Conservation (phyloP, 2,797 vertebrate species). For the Salarias fasciatus region DNA sequence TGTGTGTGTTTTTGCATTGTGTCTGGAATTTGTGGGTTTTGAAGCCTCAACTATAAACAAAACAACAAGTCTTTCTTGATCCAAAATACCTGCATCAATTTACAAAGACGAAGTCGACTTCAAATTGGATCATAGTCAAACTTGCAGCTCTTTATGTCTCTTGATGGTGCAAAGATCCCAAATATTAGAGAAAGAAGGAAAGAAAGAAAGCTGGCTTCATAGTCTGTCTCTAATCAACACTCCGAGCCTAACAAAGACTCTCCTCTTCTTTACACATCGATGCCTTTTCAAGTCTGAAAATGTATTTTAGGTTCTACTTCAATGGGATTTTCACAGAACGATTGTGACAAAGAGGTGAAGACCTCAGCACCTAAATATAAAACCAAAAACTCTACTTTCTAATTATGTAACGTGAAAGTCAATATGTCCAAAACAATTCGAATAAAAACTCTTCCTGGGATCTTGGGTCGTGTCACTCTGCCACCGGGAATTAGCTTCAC, state of each 20-base stretch:
- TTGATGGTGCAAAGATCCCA: constrained; percentile 6
- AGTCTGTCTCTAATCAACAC: no score
- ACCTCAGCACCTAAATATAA: constrained; percentile 22
- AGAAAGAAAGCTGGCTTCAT: no score
- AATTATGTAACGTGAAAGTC: no score
- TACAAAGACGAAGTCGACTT: background rate
- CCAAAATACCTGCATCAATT: no score
- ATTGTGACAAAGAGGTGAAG: constrained; percentile 1
- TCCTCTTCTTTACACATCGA: background rate
- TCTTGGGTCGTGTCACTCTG: no score
- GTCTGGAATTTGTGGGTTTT: background rate
- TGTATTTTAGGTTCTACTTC: background rate
- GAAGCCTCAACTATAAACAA: constrained; percentile 20
- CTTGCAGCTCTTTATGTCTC: constrained; percentile 17
- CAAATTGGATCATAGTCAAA: constrained; percentile 1
- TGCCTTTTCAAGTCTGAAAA: constrained; percentile 14
- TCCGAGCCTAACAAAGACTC: constrained; percentile 3
- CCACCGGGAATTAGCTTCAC: no score
- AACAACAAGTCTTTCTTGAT: constrained; percentile 1
- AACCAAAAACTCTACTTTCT: background rate
- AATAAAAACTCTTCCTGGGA: no score
- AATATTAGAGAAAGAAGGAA: constrained; percentile 1
- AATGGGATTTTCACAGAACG: constrained; percentile 12
- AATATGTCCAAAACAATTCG: no score
- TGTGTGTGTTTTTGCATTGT: no score